Evolutionary conservation across 1,140 invertebrate genomes (phyloP), one percentile per base, ranked within the genome.

Genomic region (Xylocopa sonorina): DNA sequence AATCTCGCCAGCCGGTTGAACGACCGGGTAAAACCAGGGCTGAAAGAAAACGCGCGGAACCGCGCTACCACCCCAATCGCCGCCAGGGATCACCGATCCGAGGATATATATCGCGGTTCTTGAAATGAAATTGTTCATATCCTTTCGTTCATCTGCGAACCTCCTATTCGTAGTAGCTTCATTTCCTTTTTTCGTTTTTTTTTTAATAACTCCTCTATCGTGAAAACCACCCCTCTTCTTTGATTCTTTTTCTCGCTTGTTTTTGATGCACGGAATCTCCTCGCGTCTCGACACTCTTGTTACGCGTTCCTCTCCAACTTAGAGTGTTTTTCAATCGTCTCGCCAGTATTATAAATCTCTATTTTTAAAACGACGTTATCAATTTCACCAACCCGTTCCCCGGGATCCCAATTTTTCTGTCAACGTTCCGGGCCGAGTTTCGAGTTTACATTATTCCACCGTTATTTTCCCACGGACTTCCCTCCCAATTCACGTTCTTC

Each of bases 111-210:
- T 76, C 68, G 24, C 21, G 53, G 21, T 27, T 62, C 55, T 82
- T 43, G 48, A 78, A 85, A 83, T 85, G 79, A 84, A 86, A 87
- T 87, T 84, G 85, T 87, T 84, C 83, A 84, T 32, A 80, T 80
- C 75, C 82, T 82, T 84, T 86, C 83, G 53, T 69, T 29, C 60
- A 64, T 64, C 58, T 66, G 63, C n/a, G n/a, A n/a, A n/a, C n/a
- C n/a, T n/a, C n/a, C n/a, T n/a, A n/a, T n/a, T n/a, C n/a, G n/a
- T n/a, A n/a, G n/a, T n/a, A n/a, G n/a, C n/a, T n/a, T n/a, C n/a
- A 58, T 27, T 51, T 18, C n/a, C 6, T 27, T 16, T 51, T 46
- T 27, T 14, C 29, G 32, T 16, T 62, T 48, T 7, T 29, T 60
- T 48, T 43, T 14, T 29, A 21, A 1, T 12, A 2, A 24, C 29